A percentile compares a stretch with the other conserved stretches of the same genome.
These are phyloP conservation scores for Aphidius ervi DNA, from an alignment of 1,140 invertebrate species.

Conservation along the genomic window DNA sequence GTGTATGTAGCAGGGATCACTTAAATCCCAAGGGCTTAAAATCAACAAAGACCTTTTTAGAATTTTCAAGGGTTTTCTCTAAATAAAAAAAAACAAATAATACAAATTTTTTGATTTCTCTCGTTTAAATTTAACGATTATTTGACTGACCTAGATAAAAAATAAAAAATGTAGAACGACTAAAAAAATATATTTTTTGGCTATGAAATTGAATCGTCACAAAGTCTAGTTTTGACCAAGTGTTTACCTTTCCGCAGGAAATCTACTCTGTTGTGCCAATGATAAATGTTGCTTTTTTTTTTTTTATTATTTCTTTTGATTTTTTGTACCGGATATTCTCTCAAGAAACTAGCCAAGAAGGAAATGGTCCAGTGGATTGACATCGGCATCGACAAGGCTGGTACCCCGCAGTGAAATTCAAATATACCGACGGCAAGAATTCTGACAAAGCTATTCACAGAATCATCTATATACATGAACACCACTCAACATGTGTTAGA, in stretches of 20 bases:
- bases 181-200: no score
- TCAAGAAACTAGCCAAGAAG: not conserved
- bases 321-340: not conserved
- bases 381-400: conserved; percentile 39
- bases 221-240: no score
- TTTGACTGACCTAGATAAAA: no score
- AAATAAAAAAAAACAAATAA: no score
- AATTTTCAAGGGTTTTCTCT: not conserved
- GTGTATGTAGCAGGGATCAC: conserved; percentile 15
- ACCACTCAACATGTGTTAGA: conserved; percentile 16
- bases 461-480: conserved; percentile 23
- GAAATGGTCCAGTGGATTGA: conserved; percentile 29
- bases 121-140: no score
- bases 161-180: no score
- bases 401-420: conserved; percentile 33
- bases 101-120: not conserved
- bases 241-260: no score
- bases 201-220: no score
- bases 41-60: conserved; percentile 22
- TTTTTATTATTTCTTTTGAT: not conserved
- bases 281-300: no score
- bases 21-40: conserved; percentile 17
- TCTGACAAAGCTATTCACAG: conserved; percentile 36
- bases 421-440: conserved; percentile 33
- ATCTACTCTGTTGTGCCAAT: no score